Evolutionary conservation across 2,797 vertebrate species (phyloP), one percentile per base, ranked within the genome.

Genomic region (Notoglanidium macrostoma): DNA sequence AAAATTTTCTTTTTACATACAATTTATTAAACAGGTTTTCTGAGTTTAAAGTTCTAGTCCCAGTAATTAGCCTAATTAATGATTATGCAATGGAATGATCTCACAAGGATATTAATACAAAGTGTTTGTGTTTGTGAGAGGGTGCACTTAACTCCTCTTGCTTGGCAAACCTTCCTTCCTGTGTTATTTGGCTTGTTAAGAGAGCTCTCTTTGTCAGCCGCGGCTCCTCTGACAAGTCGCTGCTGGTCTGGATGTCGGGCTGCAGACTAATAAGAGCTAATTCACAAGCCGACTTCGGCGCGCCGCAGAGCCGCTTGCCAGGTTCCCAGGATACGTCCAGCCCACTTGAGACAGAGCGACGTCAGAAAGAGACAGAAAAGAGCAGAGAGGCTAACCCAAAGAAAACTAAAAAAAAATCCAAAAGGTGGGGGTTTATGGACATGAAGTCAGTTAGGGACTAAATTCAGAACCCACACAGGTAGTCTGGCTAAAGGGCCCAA

Each of bases 401-500:
- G 81, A 84, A 83, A 80, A 90, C 90, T 73, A 78, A 86, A 90
- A 23, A 8, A 89, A 87, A 84, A 87, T 74, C 88, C 77, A 79
- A 87, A 89, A 86, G 85, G 82, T 89, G 88, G 89, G 26, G 49
- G 23, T 57, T 35, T 78, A 81, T 29, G 82, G 82, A 46, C 63
- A 17, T 26, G 35, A 93, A 95, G 93, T 95, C 93, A 94, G 93
- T 79, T 87, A 90, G 93, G 90, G 90, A 94, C 88, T 81, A 85
- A 91, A 92, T 95, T 95, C 93, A 94, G 91, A 94, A 92, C 93
- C 94, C 93, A 94, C 79, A 92, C 94, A 96, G 95, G 96, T 96
- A 95, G 93, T 87, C 76, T 59, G 73, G 90, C 92, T 90, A 93
- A 92, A 92, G 91, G 92, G 91, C 90, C 93, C 93, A 95, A 94